Percentiles rank a stretch among this genome's conserved stretches.
Conservation (phyloP, 2,113 vertebrate species). For the Thunnus thynnus region DNA sequence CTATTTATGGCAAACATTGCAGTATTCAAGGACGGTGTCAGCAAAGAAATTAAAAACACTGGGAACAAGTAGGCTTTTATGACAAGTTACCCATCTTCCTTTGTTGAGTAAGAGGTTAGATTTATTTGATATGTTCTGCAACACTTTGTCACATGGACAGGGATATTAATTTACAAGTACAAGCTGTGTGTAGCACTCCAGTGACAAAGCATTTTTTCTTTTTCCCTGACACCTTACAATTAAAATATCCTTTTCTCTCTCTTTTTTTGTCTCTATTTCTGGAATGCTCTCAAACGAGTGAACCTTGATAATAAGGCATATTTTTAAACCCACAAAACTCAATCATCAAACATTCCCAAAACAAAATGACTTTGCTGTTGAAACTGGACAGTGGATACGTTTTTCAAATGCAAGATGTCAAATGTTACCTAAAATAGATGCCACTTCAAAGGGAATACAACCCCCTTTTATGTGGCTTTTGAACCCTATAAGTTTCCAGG, state of each 20-base stretch:
- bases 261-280: not conserved
- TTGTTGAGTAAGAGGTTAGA: not conserved
- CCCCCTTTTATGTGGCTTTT: slow-evolving; percentile 49
- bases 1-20: slow-evolving; percentile 22
- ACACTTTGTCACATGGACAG: not conserved
- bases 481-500: slow-evolving; percentile 52
- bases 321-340: not conserved
- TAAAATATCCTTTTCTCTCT: not conserved
- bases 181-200: not conserved
- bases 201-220: not conserved
- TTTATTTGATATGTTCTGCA: not conserved
- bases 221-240: slow-evolving; percentile 1
- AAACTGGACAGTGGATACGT: not conserved
- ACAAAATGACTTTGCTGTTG: not conserved
- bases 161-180: slow-evolving; percentile 12
- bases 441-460: slow-evolving; percentile 63
- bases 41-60: slow-evolving; percentile 34
- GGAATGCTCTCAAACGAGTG: not conserved
- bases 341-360: not conserved
- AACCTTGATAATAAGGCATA: not conserved
- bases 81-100: not conserved
- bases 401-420: slow-evolving; percentile 36
- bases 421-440: slow-evolving; percentile 55
- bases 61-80: slow-evolving; percentile 4
- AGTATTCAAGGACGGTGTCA: slow-evolving; percentile 28